Percentiles rank a stretch among this genome's conserved stretches.
phyloP scores from a whole-genome alignment of 2,797 vertebrate genomes.

The Crenuchus spilurus region DNA sequence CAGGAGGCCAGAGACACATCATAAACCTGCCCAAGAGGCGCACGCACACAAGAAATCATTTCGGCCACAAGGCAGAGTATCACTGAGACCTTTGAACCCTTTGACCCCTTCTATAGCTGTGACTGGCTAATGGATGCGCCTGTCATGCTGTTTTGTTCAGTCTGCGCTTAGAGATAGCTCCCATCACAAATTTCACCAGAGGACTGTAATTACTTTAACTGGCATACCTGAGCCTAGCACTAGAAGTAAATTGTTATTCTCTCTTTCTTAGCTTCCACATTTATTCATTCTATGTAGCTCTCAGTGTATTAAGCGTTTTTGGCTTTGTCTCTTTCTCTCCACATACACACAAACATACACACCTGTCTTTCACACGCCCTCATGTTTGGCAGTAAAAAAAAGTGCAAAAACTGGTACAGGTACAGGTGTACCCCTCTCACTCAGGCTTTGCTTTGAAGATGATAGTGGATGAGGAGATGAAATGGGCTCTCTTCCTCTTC shows the following conservation, averaged over 20 bases:
- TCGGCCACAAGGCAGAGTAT: conserved; percentile 33
- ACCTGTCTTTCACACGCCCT: conserved; percentile 46
- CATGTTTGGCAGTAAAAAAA: conserved; percentile 46
- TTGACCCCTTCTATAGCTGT: not conserved
- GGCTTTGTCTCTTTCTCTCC: conserved; percentile 3
- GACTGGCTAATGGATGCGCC: conserved; percentile 37
- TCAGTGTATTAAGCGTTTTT: too few species aligned
- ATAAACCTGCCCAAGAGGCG: conserved; percentile 49
- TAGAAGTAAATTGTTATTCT: too few species aligned
- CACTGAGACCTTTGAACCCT: conserved; percentile 43
- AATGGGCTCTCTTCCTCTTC: conserved; percentile 50
- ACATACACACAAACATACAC: conserved; percentile 36
- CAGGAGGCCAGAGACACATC: conserved; percentile 57
- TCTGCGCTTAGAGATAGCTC: not conserved
- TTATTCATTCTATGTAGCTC: not conserved
- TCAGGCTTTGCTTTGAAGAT: conserved; percentile 45
- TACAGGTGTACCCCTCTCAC: conserved; percentile 51
- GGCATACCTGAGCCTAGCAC: too few species aligned
- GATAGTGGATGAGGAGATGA: conserved; percentile 52
- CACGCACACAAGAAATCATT: conserved; percentile 34
- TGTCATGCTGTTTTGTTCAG: conserved; percentile 14
- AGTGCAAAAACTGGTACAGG: conserved; percentile 36
- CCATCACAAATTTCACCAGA: conserved; percentile 3
- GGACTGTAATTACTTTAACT: too few species aligned
- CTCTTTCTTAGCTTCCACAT: not conserved